Percentiles rank a stretch among this genome's conserved stretches.
phyloP scores from a whole-genome alignment of 35 echinoderm and acorn worm species.

The Lytechinus variegatus region DNA sequence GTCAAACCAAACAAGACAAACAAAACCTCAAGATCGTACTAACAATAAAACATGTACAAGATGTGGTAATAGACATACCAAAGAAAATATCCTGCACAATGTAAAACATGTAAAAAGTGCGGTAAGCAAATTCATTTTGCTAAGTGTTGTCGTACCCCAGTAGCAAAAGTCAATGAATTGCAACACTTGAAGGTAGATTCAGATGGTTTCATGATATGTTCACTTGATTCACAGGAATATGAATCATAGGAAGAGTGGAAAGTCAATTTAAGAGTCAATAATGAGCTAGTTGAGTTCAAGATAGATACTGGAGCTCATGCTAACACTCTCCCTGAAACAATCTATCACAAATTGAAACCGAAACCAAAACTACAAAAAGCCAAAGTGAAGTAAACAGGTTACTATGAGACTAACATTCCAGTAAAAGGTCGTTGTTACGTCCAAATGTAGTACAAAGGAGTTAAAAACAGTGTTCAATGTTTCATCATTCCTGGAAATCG shows the following conservation, averaged over 20 bases:
- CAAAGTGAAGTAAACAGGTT: neutral
- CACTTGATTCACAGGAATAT: neutral
- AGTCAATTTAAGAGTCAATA: slow-evolving; percentile 23
- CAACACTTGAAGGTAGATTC: too few species aligned
- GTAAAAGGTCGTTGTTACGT: neutral
- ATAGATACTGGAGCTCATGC: neutral
- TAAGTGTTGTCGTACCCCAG: too few species aligned
- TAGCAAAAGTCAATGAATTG: too few species aligned
- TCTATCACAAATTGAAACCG: too few species aligned
- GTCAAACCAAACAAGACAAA: too few species aligned
- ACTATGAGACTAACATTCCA: neutral
- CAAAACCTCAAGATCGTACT: too few species aligned
- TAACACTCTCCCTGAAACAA: neutral
- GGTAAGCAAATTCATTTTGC: too few species aligned
- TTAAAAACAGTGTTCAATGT: neutral
- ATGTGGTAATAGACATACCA: too few species aligned
- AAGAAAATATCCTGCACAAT: too few species aligned
- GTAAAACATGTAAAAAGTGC: too few species aligned
- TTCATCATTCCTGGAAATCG: neutral
- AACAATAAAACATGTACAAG: too few species aligned
- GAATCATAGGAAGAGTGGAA: slow-evolving; percentile 27
- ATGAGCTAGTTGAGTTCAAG: neutral
- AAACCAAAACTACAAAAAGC: too few species aligned
- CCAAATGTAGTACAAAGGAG: neutral
- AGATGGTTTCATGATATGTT: neutral